These are phyloP conservation scores for Aselliscus stoliczkanus DNA, from an alignment of 2,797 vertebrate species.

Conservation along the genomic window DNA sequence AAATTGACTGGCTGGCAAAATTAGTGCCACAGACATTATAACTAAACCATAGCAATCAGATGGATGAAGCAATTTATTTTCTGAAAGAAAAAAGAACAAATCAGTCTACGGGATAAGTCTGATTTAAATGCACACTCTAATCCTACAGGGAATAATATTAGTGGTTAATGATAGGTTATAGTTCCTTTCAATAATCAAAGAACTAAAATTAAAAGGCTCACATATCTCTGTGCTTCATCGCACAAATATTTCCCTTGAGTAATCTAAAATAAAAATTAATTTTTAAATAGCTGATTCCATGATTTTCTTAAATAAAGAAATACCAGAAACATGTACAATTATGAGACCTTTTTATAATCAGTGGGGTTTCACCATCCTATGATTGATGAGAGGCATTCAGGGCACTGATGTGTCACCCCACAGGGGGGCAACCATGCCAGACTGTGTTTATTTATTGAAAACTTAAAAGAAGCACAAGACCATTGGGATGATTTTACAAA, in stretches of 20 bases:
- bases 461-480: slow-evolving; percentile 31
- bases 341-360: neutral
- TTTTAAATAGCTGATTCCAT: neutral
- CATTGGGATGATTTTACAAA: slow-evolving; percentile 10
- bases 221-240: neutral
- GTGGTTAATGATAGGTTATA: neutral
- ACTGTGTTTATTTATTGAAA: slow-evolving; percentile 31
- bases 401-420: neutral
- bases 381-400: neutral
- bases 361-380: neutral
- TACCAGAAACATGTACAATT: neutral
- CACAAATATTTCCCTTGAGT: neutral
- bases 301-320: neutral
- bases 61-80: neutral
- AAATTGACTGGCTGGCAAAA: neutral
- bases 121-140: neutral
- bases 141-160: neutral
- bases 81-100: neutral
- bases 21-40: fast-evolving
- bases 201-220: neutral
- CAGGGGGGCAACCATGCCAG: neutral
- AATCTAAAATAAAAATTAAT: neutral
- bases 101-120: neutral
- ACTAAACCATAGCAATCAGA: too few species aligned
- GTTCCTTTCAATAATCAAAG: neutral